Conservation (phyloP, 2,113 vertebrate genomes). For the Fregata magnificens region DNA sequence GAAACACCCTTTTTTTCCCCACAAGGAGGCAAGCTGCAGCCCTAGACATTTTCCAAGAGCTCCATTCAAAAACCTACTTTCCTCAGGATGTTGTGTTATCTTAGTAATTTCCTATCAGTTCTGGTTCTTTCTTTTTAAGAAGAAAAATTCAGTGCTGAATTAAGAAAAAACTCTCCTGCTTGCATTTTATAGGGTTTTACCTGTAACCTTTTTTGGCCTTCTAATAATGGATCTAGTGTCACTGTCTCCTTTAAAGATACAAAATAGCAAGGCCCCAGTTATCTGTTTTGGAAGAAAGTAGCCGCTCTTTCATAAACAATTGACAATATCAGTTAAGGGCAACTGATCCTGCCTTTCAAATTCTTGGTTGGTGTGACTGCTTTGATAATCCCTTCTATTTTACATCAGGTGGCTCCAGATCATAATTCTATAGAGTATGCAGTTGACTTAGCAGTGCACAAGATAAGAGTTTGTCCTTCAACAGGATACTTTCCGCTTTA, state of each 20-base stretch:
- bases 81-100: not conserved
- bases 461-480: not conserved
- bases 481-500: not conserved
- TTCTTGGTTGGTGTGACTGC: not conserved
- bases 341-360: not conserved
- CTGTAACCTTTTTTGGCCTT: not conserved
- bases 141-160: not conserved
- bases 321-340: not conserved
- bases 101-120: not conserved
- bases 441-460: not conserved
- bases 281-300: not conserved
- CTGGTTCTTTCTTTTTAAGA: not conserved
- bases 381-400: not conserved
- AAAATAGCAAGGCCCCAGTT: not conserved
- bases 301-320: not conserved
- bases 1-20: not conserved
- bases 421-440: not conserved
- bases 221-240: not conserved
- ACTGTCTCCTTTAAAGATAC: not conserved
- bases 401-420: not conserved
- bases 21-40: not conserved
- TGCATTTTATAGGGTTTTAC: not conserved
- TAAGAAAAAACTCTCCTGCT: not conserved
- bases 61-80: not conserved
- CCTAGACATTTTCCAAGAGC: not conserved